Conservation (phyloP, 2,888 invertebrate species). For the Dasypolia templi region DNA sequence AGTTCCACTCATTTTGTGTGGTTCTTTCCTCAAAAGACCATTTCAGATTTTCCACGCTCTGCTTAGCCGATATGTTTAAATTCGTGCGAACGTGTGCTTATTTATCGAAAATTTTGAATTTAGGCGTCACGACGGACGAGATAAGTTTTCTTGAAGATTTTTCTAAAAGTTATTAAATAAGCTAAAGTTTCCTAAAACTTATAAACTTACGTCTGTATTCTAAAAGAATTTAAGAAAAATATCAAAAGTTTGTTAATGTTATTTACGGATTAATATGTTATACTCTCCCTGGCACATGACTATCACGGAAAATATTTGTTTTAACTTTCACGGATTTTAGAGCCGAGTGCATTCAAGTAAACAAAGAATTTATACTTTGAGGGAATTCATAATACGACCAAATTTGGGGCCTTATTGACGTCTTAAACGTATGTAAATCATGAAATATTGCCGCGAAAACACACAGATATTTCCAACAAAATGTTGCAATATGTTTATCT, state of each 20-base stretch:
- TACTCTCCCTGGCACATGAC: no score
- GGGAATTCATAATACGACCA: conserved; percentile 39
- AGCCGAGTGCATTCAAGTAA: neutral
- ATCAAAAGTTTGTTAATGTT: conserved; percentile 3
- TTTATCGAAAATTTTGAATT: no score
- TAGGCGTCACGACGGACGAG: neutral
- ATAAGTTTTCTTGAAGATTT: neutral
- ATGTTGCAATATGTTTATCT: conserved; percentile 30
- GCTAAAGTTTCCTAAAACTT: conserved; percentile 1
- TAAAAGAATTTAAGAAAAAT: conserved; percentile 23
- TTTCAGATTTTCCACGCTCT: no score
- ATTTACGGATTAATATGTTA: conserved; percentile 8
- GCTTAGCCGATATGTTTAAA: no score
- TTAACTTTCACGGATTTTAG: neutral
- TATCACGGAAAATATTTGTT: neutral
- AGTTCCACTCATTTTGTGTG: no score
- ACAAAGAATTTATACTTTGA: conserved; percentile 27
- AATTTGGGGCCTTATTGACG: conserved; percentile 49
- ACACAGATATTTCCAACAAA: conserved; percentile 18
- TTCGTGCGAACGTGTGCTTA: no score
- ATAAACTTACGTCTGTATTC: neutral
- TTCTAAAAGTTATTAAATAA: conserved; percentile 23
- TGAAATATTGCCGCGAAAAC: conserved; percentile 38
- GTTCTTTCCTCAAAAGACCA: no score
- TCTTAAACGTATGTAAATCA: conserved; percentile 56